phyloP scores from a whole-genome alignment of 2,888 invertebrate species.

The Perizoma affinitatum region DNA sequence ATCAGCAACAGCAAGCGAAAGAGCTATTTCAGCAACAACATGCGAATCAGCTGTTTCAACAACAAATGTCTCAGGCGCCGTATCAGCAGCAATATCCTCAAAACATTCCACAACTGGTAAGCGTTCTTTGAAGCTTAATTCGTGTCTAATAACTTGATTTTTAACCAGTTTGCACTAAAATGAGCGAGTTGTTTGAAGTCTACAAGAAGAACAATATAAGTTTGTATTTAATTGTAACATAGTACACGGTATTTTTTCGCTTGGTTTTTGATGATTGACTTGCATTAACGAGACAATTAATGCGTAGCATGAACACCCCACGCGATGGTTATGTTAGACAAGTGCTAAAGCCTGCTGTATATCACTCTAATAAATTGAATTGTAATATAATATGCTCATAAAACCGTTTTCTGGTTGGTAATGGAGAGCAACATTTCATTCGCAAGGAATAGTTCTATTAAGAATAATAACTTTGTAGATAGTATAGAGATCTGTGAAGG shows the following conservation, averaged over 20 bases:
- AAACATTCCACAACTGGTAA: constrained; percentile 83
- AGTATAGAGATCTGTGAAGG: no score
- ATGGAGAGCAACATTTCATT: constrained; percentile 4
- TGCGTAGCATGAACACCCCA: no score
- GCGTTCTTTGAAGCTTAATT: constrained; percentile 37
- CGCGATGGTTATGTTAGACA: no score
- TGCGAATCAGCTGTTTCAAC: constrained; percentile 77
- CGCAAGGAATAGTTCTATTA: no score
- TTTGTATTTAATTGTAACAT: constrained; percentile 9
- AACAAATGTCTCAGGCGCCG: constrained; percentile 60
- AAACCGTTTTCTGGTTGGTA: not conserved
- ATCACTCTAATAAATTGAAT: not conserved
- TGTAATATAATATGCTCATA: no score
- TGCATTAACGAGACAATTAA: not conserved
- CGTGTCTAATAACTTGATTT: not conserved
- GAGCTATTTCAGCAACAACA: constrained; percentile 43
- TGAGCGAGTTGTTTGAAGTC: not conserved
- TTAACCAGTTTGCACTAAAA: not conserved
- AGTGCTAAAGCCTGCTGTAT: not conserved
- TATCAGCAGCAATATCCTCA: constrained; percentile 72
- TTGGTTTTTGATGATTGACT: constrained; percentile 1
- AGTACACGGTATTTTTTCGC: constrained; percentile 7
- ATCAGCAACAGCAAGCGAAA: constrained; percentile 72
- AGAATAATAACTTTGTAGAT: no score
- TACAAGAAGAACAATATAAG: not conserved